Conservation (phyloP, 2,888 invertebrate species). For the Hedya salicella region DNA sequence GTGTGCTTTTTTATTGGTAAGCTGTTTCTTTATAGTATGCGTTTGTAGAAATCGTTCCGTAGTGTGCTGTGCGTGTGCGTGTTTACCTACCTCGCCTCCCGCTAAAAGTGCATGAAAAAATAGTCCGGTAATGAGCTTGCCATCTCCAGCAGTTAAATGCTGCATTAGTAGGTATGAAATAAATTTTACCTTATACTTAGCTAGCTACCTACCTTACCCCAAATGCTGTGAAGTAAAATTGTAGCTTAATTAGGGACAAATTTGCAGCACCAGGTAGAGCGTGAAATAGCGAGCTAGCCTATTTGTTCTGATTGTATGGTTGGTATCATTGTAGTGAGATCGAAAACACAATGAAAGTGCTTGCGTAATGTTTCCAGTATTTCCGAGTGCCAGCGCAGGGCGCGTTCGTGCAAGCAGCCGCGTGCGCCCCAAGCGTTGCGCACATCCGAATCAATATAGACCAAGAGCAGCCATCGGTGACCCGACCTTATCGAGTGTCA, state of each 20-base stretch:
- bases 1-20: too few species aligned
- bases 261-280: slow-evolving; percentile 47
- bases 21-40: too few species aligned
- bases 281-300: slow-evolving; percentile 53
- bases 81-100: too few species aligned
- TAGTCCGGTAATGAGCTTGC: too few species aligned
- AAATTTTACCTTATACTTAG: too few species aligned
- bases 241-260: background rate
- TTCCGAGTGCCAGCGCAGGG: slow-evolving; percentile 49
- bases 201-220: background rate
- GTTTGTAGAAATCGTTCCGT: too few species aligned
- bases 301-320: slow-evolving; percentile 55
- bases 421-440: slow-evolving; percentile 41
- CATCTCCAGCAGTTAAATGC: too few species aligned
- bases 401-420: slow-evolving; percentile 53
- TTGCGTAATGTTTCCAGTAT: slow-evolving; percentile 62
- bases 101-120: too few species aligned
- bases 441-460: slow-evolving; percentile 39
- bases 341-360: slow-evolving; percentile 72
- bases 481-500: too few species aligned
- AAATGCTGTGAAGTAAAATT: background rate
- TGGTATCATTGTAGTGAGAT: slow-evolving; percentile 58
- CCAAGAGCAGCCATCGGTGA: too few species aligned
- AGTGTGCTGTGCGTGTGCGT: too few species aligned
- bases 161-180: too few species aligned